Evolutionary conservation across 2,797 vertebrate species (phyloP).

Genomic region (Telmatherina bonti): DNA sequence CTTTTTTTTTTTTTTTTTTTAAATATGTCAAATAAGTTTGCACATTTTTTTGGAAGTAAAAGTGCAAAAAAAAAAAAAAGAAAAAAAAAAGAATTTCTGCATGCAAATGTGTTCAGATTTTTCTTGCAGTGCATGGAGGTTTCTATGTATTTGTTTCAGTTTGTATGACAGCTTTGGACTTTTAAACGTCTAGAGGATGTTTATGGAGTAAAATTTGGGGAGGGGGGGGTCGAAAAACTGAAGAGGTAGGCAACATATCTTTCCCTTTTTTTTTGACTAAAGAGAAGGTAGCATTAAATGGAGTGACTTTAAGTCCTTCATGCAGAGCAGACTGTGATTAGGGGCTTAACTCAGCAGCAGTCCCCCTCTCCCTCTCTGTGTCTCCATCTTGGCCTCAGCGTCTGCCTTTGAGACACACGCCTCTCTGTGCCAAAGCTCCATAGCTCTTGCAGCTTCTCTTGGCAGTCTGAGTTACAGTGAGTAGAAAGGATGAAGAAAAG

Average conservation of each 20-base stretch:
- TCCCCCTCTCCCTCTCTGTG: conserved; percentile 52
- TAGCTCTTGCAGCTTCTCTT: conserved; percentile 68
- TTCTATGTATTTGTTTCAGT: conserved; percentile 14
- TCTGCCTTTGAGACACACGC: conserved; percentile 69
- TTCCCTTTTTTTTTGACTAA: conserved; percentile 61
- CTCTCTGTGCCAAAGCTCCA: conserved; percentile 71
- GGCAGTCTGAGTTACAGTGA: conserved; percentile 75
- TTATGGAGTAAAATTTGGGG: conserved; percentile 14
- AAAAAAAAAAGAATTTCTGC: not conserved
- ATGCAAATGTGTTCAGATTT: not conserved
- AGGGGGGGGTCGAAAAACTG: conserved; percentile 57
- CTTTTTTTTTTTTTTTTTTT: not conserved
- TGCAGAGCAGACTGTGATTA: conserved; percentile 80
- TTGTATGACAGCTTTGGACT: conserved; percentile 9
- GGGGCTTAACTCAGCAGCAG: conserved; percentile 74
- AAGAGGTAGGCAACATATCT: conserved; percentile 67
- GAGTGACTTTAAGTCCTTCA: conserved; percentile 81
- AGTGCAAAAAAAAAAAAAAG: not conserved
- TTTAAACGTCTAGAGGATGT: conserved; percentile 34
- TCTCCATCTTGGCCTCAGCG: conserved; percentile 71
- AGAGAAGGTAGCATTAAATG: conserved; percentile 80
- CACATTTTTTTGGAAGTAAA: conserved; percentile 2
- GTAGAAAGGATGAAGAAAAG: conserved; percentile 70
- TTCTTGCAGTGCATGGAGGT: conserved; percentile 12
- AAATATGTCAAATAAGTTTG: not conserved